These are phyloP conservation scores for Cataglyphis hispanica DNA, from an alignment of 1,140 invertebrate genomes.

Conservation along the genomic window DNA sequence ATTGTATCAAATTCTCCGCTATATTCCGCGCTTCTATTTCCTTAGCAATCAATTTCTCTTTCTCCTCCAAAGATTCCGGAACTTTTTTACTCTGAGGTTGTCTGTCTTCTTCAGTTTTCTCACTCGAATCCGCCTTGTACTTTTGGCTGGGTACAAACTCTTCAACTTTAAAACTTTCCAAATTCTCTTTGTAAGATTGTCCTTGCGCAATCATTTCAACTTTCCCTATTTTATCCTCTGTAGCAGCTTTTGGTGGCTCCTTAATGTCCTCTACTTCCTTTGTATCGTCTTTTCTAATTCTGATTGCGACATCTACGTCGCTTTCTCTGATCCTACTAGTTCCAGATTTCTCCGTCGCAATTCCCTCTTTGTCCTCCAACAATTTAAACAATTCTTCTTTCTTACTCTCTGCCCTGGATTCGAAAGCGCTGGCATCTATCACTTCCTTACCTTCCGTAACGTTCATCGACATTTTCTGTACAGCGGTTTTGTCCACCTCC, in stretches of 20 bases:
- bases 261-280: slow-evolving; percentile 52
- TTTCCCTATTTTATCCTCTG: slow-evolving; percentile 13
- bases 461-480: slow-evolving; percentile 77
- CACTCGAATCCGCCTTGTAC: not conserved
- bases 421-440: slow-evolving; percentile 78
- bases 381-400: slow-evolving; percentile 71
- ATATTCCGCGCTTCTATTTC: slow-evolving; percentile 80
- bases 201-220: slow-evolving; percentile 72
- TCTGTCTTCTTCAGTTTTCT: not conserved
- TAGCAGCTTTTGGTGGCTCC: not conserved
- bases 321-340: slow-evolving; percentile 72
- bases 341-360: slow-evolving; percentile 72
- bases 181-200: slow-evolving; percentile 73
- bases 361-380: slow-evolving; percentile 78
- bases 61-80: slow-evolving; percentile 72
- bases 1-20: slow-evolving; percentile 81
- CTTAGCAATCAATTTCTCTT: slow-evolving; percentile 74
- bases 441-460: slow-evolving; percentile 75
- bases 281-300: slow-evolving; percentile 75
- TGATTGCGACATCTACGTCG: slow-evolving; percentile 76
- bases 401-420: slow-evolving; percentile 69
- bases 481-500: slow-evolving; percentile 73
- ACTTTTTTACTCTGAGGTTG: not conserved
- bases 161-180: slow-evolving; percentile 52
- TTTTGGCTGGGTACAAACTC: slow-evolving; percentile 59